Conservation (phyloP, 2,888 invertebrate genomes). For the Brenthis daphne region DNA sequence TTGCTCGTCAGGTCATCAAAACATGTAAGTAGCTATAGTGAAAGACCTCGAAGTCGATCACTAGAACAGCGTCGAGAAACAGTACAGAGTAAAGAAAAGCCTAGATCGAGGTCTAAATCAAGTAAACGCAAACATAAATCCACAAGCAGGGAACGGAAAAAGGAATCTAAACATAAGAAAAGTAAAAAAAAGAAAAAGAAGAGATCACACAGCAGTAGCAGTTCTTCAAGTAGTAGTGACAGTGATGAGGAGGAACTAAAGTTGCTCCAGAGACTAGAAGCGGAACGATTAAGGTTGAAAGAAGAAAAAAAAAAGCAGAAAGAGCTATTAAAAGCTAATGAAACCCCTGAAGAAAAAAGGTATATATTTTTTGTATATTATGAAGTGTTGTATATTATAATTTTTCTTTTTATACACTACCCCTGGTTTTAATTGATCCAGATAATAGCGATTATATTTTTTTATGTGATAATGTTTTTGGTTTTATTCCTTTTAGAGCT, state of each 20-base stretch:
- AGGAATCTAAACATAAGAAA: constrained; percentile 51
- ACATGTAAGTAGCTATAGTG: constrained; percentile 48
- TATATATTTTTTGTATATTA: constrained; percentile 37
- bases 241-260: constrained; percentile 82
- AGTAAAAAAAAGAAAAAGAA: constrained; percentile 65
- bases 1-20: constrained; percentile 60
- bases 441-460: not conserved
- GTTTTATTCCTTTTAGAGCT: constrained; percentile 50
- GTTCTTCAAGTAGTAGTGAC: constrained; percentile 68
- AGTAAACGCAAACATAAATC: constrained; percentile 50
- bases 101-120: constrained; percentile 47
- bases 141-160: constrained; percentile 48
- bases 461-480: not conserved
- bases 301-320: constrained; percentile 87
- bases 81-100: constrained; percentile 44
- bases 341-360: constrained; percentile 97
- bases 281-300: constrained; percentile 84
- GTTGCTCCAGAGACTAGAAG: constrained; percentile 87
- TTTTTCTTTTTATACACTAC: not conserved
- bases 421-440: not conserved
- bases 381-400: not conserved
- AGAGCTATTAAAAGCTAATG: constrained; percentile 91
- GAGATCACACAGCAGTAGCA: constrained; percentile 49
- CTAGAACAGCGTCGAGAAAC: constrained; percentile 47
- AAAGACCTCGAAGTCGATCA: constrained; percentile 52